A percentile compares a stretch with the other conserved stretches of the same genome.
Evolutionary conservation across 2,113 vertebrate genomes (phyloP).

Genomic region (Poecile atricapillus): DNA sequence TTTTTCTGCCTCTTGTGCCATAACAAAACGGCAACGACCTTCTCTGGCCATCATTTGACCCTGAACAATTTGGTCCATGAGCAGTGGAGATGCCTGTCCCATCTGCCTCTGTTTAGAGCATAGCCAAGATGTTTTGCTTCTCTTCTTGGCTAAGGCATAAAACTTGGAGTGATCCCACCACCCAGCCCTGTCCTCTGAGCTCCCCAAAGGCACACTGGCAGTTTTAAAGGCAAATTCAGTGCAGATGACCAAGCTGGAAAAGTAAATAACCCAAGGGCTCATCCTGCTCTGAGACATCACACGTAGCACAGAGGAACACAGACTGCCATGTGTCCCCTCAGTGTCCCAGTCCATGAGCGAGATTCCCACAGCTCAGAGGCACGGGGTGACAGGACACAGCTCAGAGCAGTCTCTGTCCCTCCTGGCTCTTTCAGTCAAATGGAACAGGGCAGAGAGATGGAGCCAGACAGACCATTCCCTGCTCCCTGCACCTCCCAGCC

Average conservation of each 20-base stretch:
- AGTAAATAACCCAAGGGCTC: background rate
- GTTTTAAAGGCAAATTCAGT: background rate
- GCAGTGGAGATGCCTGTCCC: constrained; percentile 62
- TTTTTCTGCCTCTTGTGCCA: constrained; percentile 66
- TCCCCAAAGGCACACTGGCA: background rate
- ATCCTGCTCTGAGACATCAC: background rate
- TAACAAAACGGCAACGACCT: constrained; percentile 66
- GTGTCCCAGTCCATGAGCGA: rapidly evolving
- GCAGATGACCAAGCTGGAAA: background rate
- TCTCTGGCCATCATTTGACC: constrained; percentile 54
- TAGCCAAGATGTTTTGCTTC: background rate
- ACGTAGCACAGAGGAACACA: background rate
- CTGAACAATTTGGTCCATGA: constrained; percentile 67
- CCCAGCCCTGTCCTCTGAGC: background rate
- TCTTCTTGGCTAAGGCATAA: background rate
- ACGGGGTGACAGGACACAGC: background rate
- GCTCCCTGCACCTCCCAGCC: background rate
- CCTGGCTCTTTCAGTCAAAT: background rate
- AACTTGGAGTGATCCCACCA: background rate
- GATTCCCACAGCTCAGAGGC: background rate
- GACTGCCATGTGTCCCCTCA: background rate
- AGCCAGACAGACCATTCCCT: background rate
- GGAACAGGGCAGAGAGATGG: background rate
- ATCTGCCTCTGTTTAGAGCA: constrained; percentile 52
- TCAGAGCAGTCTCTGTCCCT: background rate